Percentiles rank a stretch among this genome's conserved stretches.
phyloP scores from a whole-genome alignment of 2,888 invertebrate genomes.

The Argyresthia goedartella region DNA sequence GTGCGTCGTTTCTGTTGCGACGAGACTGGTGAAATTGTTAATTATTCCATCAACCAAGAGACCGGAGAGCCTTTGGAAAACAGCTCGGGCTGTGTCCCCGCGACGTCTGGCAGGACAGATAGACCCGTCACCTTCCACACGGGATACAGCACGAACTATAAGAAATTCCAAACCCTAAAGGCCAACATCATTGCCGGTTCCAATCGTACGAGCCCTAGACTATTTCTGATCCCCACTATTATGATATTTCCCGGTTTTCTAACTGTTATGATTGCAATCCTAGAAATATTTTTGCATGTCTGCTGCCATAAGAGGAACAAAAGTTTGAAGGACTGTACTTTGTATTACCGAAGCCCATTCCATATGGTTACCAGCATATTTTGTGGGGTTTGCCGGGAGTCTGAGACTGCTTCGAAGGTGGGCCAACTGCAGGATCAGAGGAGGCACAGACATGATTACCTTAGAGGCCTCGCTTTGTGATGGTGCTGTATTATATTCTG shows the following conservation, averaged over 20 bases:
- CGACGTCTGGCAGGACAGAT: not conserved
- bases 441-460: constrained; percentile 46
- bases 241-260: constrained; percentile 69
- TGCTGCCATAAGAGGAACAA: constrained; percentile 78
- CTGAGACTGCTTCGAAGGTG: constrained; percentile 72
- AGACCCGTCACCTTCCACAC: constrained; percentile 23
- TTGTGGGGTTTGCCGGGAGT: constrained; percentile 76
- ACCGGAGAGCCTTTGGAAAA: constrained; percentile 57
- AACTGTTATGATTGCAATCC: constrained; percentile 54
- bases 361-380: constrained; percentile 77
- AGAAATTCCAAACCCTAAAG: constrained; percentile 42
- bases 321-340: constrained; percentile 59
- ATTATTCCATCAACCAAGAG: constrained; percentile 53
- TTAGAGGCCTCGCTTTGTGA: constrained; percentile 33
- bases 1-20: constrained; percentile 34
- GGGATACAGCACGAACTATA: constrained; percentile 36
- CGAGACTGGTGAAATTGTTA: constrained; percentile 65
- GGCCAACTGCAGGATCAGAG: constrained; percentile 76
- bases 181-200: constrained; percentile 47
- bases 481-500: not conserved
- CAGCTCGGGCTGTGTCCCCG: constrained; percentile 6
- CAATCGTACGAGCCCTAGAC: constrained; percentile 49
- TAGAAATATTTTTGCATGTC: constrained; percentile 76
- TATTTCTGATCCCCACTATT: constrained; percentile 72
- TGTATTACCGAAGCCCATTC: constrained; percentile 79